Percentiles rank a stretch among this genome's conserved stretches.
Conservation (phyloP, 2,797 vertebrate genomes). For the Semaprochilodus insignis region DNA sequence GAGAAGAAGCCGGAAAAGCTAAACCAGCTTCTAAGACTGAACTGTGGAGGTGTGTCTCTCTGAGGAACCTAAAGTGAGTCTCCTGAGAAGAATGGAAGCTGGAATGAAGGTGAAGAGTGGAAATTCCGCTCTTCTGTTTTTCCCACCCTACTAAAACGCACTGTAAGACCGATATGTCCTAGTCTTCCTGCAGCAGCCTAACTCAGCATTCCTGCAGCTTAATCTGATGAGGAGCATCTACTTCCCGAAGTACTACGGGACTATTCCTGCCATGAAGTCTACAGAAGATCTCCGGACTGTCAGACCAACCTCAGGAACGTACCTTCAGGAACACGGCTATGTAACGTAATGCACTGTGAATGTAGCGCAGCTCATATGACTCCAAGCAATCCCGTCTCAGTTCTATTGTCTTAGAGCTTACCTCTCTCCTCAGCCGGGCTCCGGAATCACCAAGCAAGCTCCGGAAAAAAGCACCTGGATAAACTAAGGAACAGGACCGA, state of each 20-base stretch:
- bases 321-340: neutral
- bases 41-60: too few relatives aligned
- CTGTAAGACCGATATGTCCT: neutral
- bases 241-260: neutral
- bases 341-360: neutral
- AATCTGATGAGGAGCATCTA: neutral
- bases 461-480: neutral
- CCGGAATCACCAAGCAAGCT: neutral
- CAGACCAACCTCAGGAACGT: too few relatives aligned
- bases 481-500: conserved; percentile 10
- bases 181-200: neutral
- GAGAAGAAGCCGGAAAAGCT: too few relatives aligned
- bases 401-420: neutral
- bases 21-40: too few relatives aligned
- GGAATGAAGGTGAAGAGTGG: too few relatives aligned
- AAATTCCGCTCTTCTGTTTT: too few relatives aligned
- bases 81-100: too few relatives aligned
- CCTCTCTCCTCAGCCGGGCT: conserved; percentile 14
- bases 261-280: neutral
- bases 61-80: too few relatives aligned
- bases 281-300: too few relatives aligned
- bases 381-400: too few relatives aligned
- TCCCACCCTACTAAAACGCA: neutral
- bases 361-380: neutral
- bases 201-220: neutral